Evolutionary conservation across 2,888 invertebrate genomes (phyloP), one percentile per base, ranked within the genome.

Genomic region (Eurytoma californica): DNA sequence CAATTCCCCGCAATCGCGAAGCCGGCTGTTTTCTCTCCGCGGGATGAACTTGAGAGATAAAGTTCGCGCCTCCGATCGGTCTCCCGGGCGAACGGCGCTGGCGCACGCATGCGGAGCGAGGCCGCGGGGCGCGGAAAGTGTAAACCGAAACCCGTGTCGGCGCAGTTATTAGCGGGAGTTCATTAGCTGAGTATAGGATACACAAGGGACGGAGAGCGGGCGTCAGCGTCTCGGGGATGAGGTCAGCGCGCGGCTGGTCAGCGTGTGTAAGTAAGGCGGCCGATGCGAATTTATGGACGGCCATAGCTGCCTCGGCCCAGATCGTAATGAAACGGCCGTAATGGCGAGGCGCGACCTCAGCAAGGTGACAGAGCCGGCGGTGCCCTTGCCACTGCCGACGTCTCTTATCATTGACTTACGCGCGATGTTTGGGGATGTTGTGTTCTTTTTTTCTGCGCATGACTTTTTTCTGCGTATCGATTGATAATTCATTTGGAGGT

Each of bases 251-350:
- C 51, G 79, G 72, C 75, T 57, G n/a, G 16, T n/a, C 61, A 30
- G 12, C 74, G 55, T 82, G 80, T 82, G 66, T 72, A 74, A 68
- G 66, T 74, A 82, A 82, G 58, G 80, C 82, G 81, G 75, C 81
- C 81, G 69, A 75, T 76, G 61, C 61, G 81, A 72, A 69, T 72
- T 57, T 72, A 82, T 79, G 73, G 79, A 79, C 39, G 79, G 72
- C 51, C 80, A 83, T 74, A 72, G 81, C 84, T 79, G 77, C 83
- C 84, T 84, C 85, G 84, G 84, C 86, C 86, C 85, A 85, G 85
- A 85, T 84, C 83, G 82, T 72, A 39, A 72, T 53, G 30, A 70
- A 51, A 24, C 60, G 14, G 24, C 24, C 16, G 57, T n/a, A 51
- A 13, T 18, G 39, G n/a, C 30, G 39, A 3, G n/a, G 61, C 9